Conservation (phyloP, 2,113 vertebrate species). For the Ifrita kowaldi region DNA sequence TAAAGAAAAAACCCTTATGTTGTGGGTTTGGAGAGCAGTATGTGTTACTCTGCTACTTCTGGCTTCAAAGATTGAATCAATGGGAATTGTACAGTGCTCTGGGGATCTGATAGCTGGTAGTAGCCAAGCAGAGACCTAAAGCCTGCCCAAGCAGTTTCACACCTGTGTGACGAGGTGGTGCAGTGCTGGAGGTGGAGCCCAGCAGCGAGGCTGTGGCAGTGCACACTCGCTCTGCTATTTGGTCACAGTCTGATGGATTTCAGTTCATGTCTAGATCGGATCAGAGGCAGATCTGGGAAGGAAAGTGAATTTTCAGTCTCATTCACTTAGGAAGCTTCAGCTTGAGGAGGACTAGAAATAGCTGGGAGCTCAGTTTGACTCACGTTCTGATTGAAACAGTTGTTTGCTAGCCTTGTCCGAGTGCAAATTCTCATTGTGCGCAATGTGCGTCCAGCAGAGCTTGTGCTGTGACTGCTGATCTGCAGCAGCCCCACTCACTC, state of each 20-base stretch:
- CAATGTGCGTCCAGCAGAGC: background rate
- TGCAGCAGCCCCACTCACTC: background rate
- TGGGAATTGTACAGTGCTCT: background rate
- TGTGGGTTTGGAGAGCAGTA: background rate
- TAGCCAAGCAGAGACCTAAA: background rate
- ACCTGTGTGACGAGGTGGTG: background rate
- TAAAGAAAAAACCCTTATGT: background rate
- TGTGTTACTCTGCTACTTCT: background rate
- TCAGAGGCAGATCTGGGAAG: background rate
- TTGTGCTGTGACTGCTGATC: background rate
- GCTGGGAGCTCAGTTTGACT: background rate
- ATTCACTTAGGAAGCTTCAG: background rate
- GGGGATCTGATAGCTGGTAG: background rate
- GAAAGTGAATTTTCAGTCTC: background rate
- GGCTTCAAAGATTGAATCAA: background rate
- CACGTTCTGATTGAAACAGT: background rate
- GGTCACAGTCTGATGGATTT: background rate
- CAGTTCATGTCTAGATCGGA: accelerated
- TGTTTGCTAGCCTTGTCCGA: background rate
- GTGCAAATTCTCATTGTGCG: background rate
- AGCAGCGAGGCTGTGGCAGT: background rate
- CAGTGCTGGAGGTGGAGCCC: background rate
- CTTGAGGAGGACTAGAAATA: background rate
- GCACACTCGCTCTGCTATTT: background rate
- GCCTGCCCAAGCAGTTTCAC: background rate